Conservation (phyloP, 2,113 vertebrate species). For the Channa argus region DNA sequence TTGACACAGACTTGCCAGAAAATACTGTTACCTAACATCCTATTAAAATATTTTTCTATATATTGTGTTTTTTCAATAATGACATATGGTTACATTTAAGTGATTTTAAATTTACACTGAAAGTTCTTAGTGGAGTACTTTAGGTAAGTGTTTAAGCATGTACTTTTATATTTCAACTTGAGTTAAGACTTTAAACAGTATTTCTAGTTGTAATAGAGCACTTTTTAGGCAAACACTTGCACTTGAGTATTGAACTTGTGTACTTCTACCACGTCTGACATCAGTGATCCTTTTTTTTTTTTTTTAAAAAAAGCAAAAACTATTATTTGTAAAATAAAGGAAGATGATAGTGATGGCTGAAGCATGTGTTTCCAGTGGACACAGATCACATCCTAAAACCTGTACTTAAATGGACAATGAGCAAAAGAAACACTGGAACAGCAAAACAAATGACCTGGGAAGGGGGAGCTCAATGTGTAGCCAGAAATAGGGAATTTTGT, state of each 20-base stretch:
- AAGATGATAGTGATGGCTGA: not conserved
- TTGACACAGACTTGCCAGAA: not conserved
- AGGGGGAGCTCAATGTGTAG: not conserved
- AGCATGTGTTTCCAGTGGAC: not conserved
- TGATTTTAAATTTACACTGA: too few relatives aligned
- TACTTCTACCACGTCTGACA: too few relatives aligned
- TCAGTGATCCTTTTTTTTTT: too few relatives aligned
- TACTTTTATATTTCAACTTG: too few relatives aligned
- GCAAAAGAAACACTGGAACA: constrained; percentile 1
- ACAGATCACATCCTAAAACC: not conserved
- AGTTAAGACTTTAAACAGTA: too few relatives aligned
- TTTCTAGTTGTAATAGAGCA: too few relatives aligned
- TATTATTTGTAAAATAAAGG: not conserved
- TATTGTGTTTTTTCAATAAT: too few relatives aligned
- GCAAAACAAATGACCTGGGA: not conserved
- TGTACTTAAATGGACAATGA: not conserved
- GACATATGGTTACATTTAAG: not conserved
- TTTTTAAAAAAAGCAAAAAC: not conserved
- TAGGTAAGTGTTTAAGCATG: too few relatives aligned
- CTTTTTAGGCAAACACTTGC: too few relatives aligned
- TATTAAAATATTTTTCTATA: too few relatives aligned
- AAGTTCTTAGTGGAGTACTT: too few relatives aligned
- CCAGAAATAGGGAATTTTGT: not conserved
- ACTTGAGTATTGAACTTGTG: too few relatives aligned
- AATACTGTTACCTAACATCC: not conserved